A percentile compares a stretch with the other conserved stretches of the same genome.
phyloP scores from a whole-genome alignment of 2,797 vertebrate genomes.

The Micropoecilia bifurca region DNA sequence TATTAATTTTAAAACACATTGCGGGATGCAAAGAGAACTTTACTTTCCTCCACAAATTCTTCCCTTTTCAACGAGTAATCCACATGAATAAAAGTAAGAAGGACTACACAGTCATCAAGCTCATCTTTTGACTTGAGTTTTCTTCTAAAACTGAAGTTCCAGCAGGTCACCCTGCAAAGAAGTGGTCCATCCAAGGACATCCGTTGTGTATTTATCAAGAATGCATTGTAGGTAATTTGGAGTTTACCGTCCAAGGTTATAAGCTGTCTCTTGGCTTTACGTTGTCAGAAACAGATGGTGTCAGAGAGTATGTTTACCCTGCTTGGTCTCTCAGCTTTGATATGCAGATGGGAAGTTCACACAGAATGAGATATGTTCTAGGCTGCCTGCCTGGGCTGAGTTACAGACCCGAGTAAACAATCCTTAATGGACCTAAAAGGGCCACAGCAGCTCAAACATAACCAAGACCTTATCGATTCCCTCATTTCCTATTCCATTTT shows the following conservation, averaged over 20 bases:
- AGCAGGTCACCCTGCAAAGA: conserved; percentile 7
- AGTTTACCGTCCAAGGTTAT: conserved; percentile 39
- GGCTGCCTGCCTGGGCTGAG: conserved; percentile 71
- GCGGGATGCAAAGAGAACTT: background rate
- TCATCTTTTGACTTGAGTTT: background rate
- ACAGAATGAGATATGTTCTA: conserved; percentile 84
- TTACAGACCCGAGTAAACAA: conserved; percentile 68
- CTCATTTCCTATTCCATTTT: conserved; percentile 44
- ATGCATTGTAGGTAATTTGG: conserved; percentile 30
- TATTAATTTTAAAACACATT: background rate
- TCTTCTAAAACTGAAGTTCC: background rate
- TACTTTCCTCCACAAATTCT: background rate
- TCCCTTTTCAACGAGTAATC: background rate
- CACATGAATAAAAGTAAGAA: background rate
- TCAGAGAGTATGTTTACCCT: conserved; percentile 79
- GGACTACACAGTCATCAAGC: background rate
- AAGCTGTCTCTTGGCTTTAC: conserved; percentile 65
- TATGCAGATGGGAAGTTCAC: conserved; percentile 86
- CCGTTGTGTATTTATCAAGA: conserved; percentile 27
- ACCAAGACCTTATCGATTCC: conserved; percentile 48
- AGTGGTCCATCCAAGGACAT: conserved; percentile 18
- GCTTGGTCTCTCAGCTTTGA: conserved; percentile 82
- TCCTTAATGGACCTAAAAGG: conserved; percentile 61
- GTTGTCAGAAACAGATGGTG: conserved; percentile 82
- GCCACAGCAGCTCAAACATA: conserved; percentile 30